phyloP scores from a whole-genome alignment of 2,113 vertebrate species.

The Synchiropus splendidus region DNA sequence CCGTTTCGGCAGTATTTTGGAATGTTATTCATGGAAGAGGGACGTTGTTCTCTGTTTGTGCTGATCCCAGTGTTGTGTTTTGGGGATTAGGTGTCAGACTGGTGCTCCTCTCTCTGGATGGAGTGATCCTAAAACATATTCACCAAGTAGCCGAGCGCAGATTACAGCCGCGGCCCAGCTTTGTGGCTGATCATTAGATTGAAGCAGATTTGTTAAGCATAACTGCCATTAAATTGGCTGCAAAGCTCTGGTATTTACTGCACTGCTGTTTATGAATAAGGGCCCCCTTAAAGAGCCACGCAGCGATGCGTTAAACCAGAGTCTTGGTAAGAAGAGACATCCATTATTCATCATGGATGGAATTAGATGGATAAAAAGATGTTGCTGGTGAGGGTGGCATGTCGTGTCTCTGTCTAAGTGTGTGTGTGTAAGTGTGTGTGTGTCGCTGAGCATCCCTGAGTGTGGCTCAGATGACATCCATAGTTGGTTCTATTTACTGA shows the following conservation, averaged over 20 bases:
- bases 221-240: constrained; percentile 66
- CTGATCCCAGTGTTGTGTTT: constrained; percentile 55
- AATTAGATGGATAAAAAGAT: constrained; percentile 68
- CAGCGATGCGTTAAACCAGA: constrained; percentile 54
- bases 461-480: constrained; percentile 42
- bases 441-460: constrained; percentile 29
- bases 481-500: constrained; percentile 26
- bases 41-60: constrained; percentile 51
- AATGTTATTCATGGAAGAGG: constrained; percentile 59
- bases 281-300: constrained; percentile 55
- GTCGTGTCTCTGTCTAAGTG: constrained; percentile 20
- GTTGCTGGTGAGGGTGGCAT: constrained; percentile 55
- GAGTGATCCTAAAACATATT: constrained; percentile 54
- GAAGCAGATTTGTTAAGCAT: constrained; percentile 65
- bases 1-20: constrained; percentile 34
- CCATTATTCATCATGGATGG: constrained; percentile 64
- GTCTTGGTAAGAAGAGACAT: constrained; percentile 46
- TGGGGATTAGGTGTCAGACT: constrained; percentile 55
- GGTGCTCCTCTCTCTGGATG: constrained; percentile 54
- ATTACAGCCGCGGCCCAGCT: constrained; percentile 54
- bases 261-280: constrained; percentile 62
- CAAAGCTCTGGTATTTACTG: constrained; percentile 64
- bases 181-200: constrained; percentile 64
- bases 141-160: constrained; percentile 50
- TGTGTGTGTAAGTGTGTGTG: too few relatives aligned